These are phyloP conservation scores for Drosophila melanosoma DNA, from an alignment of 2,888 invertebrate species.

Conservation along the genomic window DNA sequence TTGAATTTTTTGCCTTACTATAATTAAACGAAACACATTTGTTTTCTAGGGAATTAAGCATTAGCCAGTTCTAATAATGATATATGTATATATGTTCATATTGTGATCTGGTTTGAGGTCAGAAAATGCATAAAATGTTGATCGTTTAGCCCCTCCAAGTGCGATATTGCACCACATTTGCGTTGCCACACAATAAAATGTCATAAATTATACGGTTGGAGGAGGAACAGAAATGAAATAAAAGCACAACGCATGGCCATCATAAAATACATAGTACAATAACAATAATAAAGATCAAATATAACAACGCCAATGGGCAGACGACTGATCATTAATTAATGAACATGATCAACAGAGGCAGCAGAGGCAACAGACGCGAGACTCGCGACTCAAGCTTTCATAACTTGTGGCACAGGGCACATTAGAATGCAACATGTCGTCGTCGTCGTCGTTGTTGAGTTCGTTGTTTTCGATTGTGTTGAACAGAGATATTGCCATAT, in stretches of 20 bases:
- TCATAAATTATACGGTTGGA: slow-evolving; percentile 72
- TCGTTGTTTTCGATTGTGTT: slow-evolving; percentile 61
- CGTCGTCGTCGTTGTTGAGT: slow-evolving; percentile 55
- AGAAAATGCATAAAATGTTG: slow-evolving; percentile 15
- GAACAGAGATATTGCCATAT: slow-evolving; percentile 65
- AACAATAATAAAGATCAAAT: slow-evolving; percentile 67
- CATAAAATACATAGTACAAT: slow-evolving; percentile 61
- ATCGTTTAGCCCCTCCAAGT: slow-evolving; percentile 30
- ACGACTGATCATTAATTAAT: slow-evolving; percentile 79
- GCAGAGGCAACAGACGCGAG: not conserved
- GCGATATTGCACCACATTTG: slow-evolving; percentile 50
- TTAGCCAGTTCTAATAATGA: no score
- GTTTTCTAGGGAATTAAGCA: not conserved
- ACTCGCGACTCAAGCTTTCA: slow-evolving; percentile 23
- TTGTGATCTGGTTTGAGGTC: not conserved
- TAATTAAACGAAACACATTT: not conserved
- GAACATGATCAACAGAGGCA: slow-evolving; percentile 74
- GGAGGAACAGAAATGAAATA: slow-evolving; percentile 27
- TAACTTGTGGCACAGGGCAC: slow-evolving; percentile 60
- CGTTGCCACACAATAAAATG: slow-evolving; percentile 77
- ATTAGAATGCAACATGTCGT: slow-evolving; percentile 81
- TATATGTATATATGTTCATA: not conserved
- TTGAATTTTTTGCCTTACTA: not conserved
- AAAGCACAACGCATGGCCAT: slow-evolving; percentile 71
- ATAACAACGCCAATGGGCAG: slow-evolving; percentile 47